Conservation (phyloP, 2,113 vertebrate genomes). For the Cricetomys ansorgei region DNA sequence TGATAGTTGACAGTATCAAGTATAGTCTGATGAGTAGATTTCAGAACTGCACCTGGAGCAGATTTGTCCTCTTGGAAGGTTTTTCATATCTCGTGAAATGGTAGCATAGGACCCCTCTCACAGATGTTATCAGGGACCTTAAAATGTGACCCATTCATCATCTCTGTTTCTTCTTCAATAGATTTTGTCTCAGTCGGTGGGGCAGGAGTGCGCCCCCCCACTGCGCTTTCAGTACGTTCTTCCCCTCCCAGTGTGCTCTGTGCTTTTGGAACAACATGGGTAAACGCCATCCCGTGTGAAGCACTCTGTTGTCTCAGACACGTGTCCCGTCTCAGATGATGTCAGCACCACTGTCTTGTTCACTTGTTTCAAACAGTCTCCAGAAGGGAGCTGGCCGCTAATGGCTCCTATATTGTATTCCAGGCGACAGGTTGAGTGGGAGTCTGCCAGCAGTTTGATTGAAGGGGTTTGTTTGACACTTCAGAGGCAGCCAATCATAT, state of each 20-base stretch:
- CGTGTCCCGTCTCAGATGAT: slow-evolving; percentile 71
- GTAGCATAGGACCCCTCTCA: fast-evolving
- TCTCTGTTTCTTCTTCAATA: slow-evolving; percentile 66
- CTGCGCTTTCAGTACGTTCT: slow-evolving; percentile 69
- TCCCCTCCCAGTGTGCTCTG: slow-evolving; percentile 71
- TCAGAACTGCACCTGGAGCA: background rate
- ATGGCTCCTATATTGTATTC: slow-evolving; percentile 88
- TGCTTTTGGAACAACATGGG: slow-evolving; percentile 68
- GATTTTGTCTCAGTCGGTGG: slow-evolving; percentile 61
- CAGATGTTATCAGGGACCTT: background rate
- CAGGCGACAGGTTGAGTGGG: slow-evolving; percentile 99
- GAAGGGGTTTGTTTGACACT: slow-evolving; percentile 99
- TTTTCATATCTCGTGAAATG: background rate
- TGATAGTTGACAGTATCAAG: background rate
- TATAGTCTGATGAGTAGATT: background rate
- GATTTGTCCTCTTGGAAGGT: background rate
- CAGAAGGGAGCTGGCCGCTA: slow-evolving; percentile 82
- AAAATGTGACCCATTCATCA: slow-evolving; percentile 53
- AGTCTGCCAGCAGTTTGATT: slow-evolving; percentile 99
- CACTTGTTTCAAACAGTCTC: slow-evolving; percentile 77
- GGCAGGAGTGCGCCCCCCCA: slow-evolving; percentile 61
- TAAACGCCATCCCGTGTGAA: slow-evolving; percentile 56
- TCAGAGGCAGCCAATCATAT: slow-evolving; percentile 99
- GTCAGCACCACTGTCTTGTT: slow-evolving; percentile 81
- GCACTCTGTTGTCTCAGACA: slow-evolving; percentile 65